Evolutionary conservation across 2,888 invertebrate genomes (phyloP).

Genomic region (Thymelicus lineola): DNA sequence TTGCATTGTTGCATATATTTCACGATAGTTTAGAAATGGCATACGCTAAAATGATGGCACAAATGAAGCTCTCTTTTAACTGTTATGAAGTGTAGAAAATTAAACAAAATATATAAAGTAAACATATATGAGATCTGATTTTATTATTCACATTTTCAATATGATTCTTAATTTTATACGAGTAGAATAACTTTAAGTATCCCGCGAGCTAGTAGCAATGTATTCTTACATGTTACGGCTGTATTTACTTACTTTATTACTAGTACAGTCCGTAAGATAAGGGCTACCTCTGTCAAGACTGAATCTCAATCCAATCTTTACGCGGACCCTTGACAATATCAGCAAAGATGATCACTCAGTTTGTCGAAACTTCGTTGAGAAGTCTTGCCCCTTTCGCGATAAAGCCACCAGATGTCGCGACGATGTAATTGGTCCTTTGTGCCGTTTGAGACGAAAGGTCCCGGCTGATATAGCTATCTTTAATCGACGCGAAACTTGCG

Average conservation of each 20-base stretch:
- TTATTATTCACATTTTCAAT: too few species aligned
- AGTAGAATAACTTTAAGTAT: background rate
- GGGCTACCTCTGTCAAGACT: slow-evolving; percentile 9
- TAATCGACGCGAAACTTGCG: slow-evolving; percentile 80
- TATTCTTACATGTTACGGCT: background rate
- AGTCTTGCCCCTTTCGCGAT: slow-evolving; percentile 80
- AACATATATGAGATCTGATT: too few species aligned
- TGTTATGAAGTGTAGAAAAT: too few species aligned
- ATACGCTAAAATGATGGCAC: too few species aligned
- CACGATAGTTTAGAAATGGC: background rate
- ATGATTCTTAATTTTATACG: too few species aligned
- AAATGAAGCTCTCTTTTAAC: too few species aligned
- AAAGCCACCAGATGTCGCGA: slow-evolving; percentile 78
- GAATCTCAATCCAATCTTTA: slow-evolving; percentile 14
- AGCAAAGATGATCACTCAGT: slow-evolving; percentile 16
- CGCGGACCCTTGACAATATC: slow-evolving; percentile 20
- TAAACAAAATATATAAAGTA: too few species aligned
- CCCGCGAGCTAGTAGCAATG: background rate
- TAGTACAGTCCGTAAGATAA: slow-evolving; percentile 17
- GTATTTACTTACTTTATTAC: background rate
- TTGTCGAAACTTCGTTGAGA: slow-evolving; percentile 48
- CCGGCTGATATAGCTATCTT: slow-evolving; percentile 82
- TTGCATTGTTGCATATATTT: background rate
- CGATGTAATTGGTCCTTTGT: slow-evolving; percentile 81
- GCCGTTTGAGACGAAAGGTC: slow-evolving; percentile 79